Evolutionary conservation across 2,888 invertebrate genomes (phyloP).

Genomic region (Hydrotaea diabolus): DNA sequence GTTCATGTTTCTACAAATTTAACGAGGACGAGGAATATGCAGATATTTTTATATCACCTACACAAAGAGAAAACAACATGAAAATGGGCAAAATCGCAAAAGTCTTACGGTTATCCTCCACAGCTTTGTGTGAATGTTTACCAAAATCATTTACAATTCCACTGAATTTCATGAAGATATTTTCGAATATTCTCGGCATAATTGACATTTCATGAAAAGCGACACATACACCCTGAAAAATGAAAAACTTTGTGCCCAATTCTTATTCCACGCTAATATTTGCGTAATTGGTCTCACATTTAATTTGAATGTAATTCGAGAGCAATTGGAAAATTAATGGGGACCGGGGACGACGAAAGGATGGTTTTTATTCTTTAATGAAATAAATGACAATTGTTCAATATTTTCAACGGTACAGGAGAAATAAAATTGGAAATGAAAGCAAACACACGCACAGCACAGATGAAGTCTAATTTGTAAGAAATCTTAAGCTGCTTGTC

Average conservation of each 20-base stretch:
- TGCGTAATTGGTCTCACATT: background rate
- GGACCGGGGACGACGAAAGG: too few relatives aligned
- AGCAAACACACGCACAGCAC: too few relatives aligned
- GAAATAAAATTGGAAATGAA: too few relatives aligned
- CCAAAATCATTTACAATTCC: background rate
- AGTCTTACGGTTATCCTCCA: background rate
- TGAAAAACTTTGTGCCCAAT: background rate
- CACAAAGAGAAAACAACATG: background rate
- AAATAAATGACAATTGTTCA: too few relatives aligned
- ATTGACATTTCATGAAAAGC: background rate
- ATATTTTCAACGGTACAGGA: too few relatives aligned
- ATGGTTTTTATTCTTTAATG: too few relatives aligned
- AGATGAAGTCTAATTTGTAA: too few relatives aligned
- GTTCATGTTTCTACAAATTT: background rate
- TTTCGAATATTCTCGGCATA: too few relatives aligned
- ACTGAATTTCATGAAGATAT: too few relatives aligned
- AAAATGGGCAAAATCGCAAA: background rate
- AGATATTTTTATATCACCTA: background rate
- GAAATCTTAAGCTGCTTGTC: too few relatives aligned
- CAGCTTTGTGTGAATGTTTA: background rate
- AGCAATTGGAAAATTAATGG: background rate
- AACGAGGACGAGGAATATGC: background rate
- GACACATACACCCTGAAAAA: background rate
- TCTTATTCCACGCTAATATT: background rate
- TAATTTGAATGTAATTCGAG: constrained; percentile 9